phyloP scores from a whole-genome alignment of 2,888 invertebrate genomes.

The Philhelius pedissequus region DNA sequence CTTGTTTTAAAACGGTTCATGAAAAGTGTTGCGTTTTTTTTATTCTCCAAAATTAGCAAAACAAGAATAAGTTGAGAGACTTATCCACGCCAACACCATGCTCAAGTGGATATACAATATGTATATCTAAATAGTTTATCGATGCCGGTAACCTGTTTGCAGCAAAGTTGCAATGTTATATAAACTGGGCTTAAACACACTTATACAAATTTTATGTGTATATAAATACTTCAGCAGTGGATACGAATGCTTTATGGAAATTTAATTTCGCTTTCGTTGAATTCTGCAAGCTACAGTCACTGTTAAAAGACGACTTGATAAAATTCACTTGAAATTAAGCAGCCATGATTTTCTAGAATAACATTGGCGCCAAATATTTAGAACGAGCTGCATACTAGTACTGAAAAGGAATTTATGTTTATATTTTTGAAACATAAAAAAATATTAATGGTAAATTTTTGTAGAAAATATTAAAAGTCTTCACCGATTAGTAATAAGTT shows the following conservation, averaged over 20 bases:
- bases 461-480: too few species aligned
- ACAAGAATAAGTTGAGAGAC: constrained; percentile 32
- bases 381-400: too few species aligned
- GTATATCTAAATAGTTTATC: not conserved
- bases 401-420: too few species aligned
- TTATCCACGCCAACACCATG: constrained; percentile 1
- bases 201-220: not conserved
- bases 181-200: constrained; percentile 23
- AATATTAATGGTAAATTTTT: too few species aligned
- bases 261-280: constrained; percentile 62
- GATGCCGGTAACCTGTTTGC: constrained; percentile 57
- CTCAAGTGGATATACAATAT: not conserved
- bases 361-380: too few species aligned
- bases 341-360: too few species aligned
- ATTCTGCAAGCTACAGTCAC: constrained; percentile 18
- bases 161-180: constrained; percentile 40
- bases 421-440: too few species aligned
- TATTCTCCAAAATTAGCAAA: constrained; percentile 41
- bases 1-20: constrained; percentile 44
- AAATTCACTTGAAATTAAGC: too few species aligned
- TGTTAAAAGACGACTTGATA: too few species aligned
- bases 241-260: constrained; percentile 56
- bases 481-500: too few species aligned
- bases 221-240: not conserved
- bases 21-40: constrained; percentile 10